phyloP scores from a whole-genome alignment of 2,113 vertebrate genomes.

The Dipodomys ordii region DNA sequence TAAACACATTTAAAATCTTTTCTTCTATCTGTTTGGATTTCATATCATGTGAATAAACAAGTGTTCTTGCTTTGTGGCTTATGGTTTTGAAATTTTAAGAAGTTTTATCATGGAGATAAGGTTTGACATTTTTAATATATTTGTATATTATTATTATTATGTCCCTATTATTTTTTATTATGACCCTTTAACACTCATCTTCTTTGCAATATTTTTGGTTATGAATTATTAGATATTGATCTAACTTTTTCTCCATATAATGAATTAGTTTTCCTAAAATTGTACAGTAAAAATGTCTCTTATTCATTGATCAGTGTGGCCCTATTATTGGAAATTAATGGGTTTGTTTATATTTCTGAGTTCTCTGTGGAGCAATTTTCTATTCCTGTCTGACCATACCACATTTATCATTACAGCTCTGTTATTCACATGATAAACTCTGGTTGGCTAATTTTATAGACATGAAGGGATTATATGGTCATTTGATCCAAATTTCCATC shows the following conservation, averaged over 20 bases:
- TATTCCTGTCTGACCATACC: background rate
- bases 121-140: background rate
- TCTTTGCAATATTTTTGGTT: background rate
- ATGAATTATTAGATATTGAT: background rate
- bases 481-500: background rate
- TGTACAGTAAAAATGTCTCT: background rate
- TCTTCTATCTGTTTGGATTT: background rate
- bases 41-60: background rate
- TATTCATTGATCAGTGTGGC: background rate
- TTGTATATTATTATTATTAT: too few species aligned
- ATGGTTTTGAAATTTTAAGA: constrained; percentile 31
- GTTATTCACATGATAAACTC: constrained; percentile 19
- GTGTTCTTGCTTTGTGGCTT: background rate
- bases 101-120: background rate
- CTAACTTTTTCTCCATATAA: background rate
- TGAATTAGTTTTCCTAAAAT: background rate
- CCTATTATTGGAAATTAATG: background rate
- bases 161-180: background rate
- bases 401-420: background rate
- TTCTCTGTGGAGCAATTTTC: background rate
- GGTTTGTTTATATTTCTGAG: background rate
- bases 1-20: background rate
- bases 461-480: background rate
- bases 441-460: constrained; percentile 20
- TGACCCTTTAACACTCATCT: background rate